A percentile compares a stretch with the other conserved stretches of the same genome.
These are phyloP conservation scores for Lagria hirta DNA, from an alignment of 2,888 invertebrate species.

Conservation along the genomic window DNA sequence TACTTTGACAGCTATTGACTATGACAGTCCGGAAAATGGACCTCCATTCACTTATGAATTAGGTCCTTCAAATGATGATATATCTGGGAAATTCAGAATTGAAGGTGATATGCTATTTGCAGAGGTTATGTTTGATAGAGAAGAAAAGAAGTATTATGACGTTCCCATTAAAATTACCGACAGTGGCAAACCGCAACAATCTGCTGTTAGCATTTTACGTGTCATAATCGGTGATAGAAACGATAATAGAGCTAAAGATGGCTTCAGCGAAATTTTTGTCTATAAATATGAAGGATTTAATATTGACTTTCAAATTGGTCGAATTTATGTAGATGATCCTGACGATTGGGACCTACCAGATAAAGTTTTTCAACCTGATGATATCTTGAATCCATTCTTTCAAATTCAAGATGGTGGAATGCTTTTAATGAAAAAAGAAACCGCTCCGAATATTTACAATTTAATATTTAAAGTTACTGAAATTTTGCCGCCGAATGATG, in stretches of 20 bases:
- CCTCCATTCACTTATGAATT: slow-evolving; percentile 79
- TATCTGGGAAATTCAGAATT: slow-evolving; percentile 72
- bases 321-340: slow-evolving; percentile 89
- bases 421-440: slow-evolving; percentile 82
- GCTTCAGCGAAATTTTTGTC: slow-evolving; percentile 87
- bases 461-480: slow-evolving; percentile 77
- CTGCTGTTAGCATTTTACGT: slow-evolving; percentile 80
- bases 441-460: slow-evolving; percentile 72
- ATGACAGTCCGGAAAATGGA: slow-evolving; percentile 80
- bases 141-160: slow-evolving; percentile 80
- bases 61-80: slow-evolving; percentile 66
- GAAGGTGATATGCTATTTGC: slow-evolving; percentile 66
- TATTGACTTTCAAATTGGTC: slow-evolving; percentile 81
- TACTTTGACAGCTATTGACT: slow-evolving; percentile 72
- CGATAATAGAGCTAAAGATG: slow-evolving; percentile 87
- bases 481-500: slow-evolving; percentile 60
- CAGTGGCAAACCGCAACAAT: slow-evolving; percentile 70
- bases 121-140: slow-evolving; percentile 79
- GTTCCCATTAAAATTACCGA: slow-evolving; percentile 90
- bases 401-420: slow-evolving; percentile 75
- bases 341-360: slow-evolving; percentile 98
- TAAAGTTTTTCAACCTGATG: slow-evolving; percentile 79
- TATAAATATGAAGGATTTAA: slow-evolving; percentile 90
- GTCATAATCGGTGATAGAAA: slow-evolving; percentile 94
- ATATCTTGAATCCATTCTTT: slow-evolving; percentile 63